Conservation (phyloP, 2,888 invertebrate genomes). For the Ditula angustiorana region DNA sequence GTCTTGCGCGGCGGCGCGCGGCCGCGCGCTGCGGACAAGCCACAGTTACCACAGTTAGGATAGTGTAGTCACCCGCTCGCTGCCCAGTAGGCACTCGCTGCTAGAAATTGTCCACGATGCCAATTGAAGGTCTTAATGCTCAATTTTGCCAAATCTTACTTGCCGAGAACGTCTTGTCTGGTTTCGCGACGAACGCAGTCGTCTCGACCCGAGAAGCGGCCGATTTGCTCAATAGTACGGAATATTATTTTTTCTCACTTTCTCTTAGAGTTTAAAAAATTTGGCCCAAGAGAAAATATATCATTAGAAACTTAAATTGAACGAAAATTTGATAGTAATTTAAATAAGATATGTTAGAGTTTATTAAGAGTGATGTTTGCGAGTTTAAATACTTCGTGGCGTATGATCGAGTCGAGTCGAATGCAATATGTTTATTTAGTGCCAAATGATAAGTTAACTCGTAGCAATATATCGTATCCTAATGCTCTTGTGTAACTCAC, state of each 20-base stretch:
- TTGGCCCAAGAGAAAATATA: conserved; percentile 73
- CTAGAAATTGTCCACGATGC: conserved; percentile 73
- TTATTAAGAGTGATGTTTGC: conserved; percentile 63
- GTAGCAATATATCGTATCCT: conserved; percentile 84
- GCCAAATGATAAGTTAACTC: conserved; percentile 86
- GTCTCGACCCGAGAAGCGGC: conserved; percentile 51
- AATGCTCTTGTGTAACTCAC: conserved; percentile 83
- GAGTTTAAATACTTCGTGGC: conserved; percentile 75
- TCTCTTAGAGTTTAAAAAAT: conserved; percentile 55
- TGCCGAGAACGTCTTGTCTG: conserved; percentile 80
- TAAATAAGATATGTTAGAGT: conserved; percentile 69
- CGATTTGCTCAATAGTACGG: conserved; percentile 76
- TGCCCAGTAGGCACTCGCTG: conserved; percentile 70
- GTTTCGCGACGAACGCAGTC: conserved; percentile 62
- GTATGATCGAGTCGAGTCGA: conserved; percentile 67
- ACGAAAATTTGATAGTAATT: conserved; percentile 72
- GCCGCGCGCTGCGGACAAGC: conserved; percentile 58
- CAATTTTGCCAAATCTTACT: conserved; percentile 86
- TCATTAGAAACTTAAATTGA: conserved; percentile 67
- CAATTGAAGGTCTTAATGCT: conserved; percentile 82
- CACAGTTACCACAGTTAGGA: conserved; percentile 81
- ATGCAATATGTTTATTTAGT: conserved; percentile 86
- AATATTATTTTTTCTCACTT: conserved; percentile 64
- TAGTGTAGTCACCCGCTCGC: conserved; percentile 74
- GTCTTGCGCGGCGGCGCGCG: conserved; percentile 61